Evolutionary conservation across 1,140 invertebrate genomes (phyloP), one percentile per base, ranked within the genome.

Genomic region (Drosophila busckii): DNA sequence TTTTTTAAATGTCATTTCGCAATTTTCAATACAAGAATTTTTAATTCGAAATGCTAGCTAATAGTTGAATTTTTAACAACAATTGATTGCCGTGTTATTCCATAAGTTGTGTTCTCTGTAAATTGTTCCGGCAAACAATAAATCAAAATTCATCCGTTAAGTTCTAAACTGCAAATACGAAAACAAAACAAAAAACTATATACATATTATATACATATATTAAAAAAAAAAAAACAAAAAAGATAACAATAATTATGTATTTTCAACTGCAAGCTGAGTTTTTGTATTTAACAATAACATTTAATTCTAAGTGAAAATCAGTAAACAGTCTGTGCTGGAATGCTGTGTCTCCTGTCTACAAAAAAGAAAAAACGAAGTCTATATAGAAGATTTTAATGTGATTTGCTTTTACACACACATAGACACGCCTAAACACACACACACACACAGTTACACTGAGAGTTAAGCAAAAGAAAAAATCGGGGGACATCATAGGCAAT

Each of bases 31-130:
- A n/a, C n/a, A n/a, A n/a, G n/a, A n/a, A 62, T 66, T 62, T 52
- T 45, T 49, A 25, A 28, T 29, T 28, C 52, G 19, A 60, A 66
- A 62, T 54, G 48, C 35, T 73, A 71, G 59, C 32, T 37, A 67
- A 71, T 53, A 70, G 29, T 67, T 65, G 13, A 58, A 48, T 67
- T 48, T 53, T 63, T 41, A 52, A 58, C 8, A 63, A 37, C 15
- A 68, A 38, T 41, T 41, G 19, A 48, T 34, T 56, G 59, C 53
- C 59, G 59, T 58, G 54, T 56, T 55, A 62, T 56, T 62, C 42
- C 65, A 70, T 67, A 55, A 68, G 46, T 71, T 78, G 70, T 75
- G 65, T 76, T 75, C 65, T 52, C 49, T 45, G 54, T 60, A 69
- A 29, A 44, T 54, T 56, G 64, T 54, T 70, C 53, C 48, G 60